Base-by-base conservation (phyloP, 2,888 invertebrate genomes). In the Microplitis manilae region DNA sequence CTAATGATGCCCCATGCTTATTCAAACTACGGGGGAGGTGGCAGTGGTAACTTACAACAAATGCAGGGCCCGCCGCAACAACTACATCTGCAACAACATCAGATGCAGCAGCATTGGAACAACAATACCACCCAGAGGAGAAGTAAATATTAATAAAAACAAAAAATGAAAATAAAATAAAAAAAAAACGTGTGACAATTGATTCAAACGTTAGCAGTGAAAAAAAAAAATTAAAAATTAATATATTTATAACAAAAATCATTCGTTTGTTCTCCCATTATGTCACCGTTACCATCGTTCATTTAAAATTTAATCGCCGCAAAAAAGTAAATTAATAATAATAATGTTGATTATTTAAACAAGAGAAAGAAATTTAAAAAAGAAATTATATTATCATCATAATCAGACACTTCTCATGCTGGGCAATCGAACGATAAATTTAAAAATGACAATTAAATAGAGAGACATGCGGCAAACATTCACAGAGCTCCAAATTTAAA, bases 21-120 rank as follows among this genome's bases (percentile, higher is more conserved):
- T 92, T 90, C 91, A 90, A 91, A 91, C 92, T 91, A 91, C 91
- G 91, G 91, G 90, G 91, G 91, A 91, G 91, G 91, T 90, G 90
- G 91, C 90, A 91, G 91, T 91, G 92, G 92, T 92, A 89, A 88
- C 87, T 87, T 89, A 85, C 89, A 88, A 88, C 88, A 89, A 89
- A 89, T 89, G 91, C 92, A 91, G 91, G 91, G 90, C 88, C 91
- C 88, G 88, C 90, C 90, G 91, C 89, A 91, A 89, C 90, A 90
- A 85, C 89, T 87, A 87, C 88, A 88, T 86, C 89, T 88, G 85
- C 90, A 88, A 87, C 88, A 89, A 84, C 90, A 88, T 87, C 90
- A 89, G 86, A 90, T 89, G 86, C 91, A 90, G 87, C 89, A 87
- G 86, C 90, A 90, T 86, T 91, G 91, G 91, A 91, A 90, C 90